Conservation (phyloP, 2,113 vertebrate species). For the Epinephelus cyanopodus region DNA sequence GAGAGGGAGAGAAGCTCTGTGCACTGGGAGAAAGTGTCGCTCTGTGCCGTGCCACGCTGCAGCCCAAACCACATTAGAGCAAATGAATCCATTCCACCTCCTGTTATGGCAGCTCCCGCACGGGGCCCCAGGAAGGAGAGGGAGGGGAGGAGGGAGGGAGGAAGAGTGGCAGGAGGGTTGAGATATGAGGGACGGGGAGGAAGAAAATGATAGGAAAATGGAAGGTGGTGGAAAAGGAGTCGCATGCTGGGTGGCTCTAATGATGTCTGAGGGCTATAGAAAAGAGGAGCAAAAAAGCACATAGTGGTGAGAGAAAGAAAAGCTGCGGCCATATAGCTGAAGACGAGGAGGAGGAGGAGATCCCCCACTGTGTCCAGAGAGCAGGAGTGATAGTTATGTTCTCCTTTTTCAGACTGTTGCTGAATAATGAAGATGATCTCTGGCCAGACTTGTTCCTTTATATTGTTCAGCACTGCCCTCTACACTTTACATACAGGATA, state of each 20-base stretch:
- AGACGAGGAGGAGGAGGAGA: constrained; percentile 46
- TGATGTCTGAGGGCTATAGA: constrained; percentile 79
- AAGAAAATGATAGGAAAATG: constrained; percentile 82
- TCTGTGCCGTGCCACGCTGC: constrained; percentile 83
- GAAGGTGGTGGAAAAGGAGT: constrained; percentile 79
- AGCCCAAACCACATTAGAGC: constrained; percentile 89
- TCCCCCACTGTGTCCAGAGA: constrained; percentile 49
- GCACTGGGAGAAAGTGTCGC: constrained; percentile 73
- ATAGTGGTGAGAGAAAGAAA: constrained; percentile 43
- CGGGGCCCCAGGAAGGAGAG: constrained; percentile 77
- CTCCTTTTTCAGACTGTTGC: constrained; percentile 44
- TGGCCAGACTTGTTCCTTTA: constrained; percentile 47
- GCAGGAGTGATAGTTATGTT: constrained; percentile 45
- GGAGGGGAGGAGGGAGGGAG: constrained; percentile 38
- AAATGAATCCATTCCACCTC: constrained; percentile 87
- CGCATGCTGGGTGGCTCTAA: constrained; percentile 80
- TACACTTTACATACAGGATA: constrained; percentile 17
- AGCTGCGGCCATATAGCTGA: constrained; percentile 48
- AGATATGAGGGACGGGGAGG: constrained; percentile 73
- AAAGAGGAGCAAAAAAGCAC: constrained; percentile 62
- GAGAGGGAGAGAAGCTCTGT: constrained; percentile 59
- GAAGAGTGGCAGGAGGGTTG: constrained; percentile 71
- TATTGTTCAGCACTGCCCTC: constrained; percentile 40
- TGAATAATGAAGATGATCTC: constrained; percentile 68
- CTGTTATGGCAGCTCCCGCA: constrained; percentile 84